These are phyloP conservation scores for Chrosomus eos DNA, from an alignment of 2,797 vertebrate genomes.

Conservation along the genomic window DNA sequence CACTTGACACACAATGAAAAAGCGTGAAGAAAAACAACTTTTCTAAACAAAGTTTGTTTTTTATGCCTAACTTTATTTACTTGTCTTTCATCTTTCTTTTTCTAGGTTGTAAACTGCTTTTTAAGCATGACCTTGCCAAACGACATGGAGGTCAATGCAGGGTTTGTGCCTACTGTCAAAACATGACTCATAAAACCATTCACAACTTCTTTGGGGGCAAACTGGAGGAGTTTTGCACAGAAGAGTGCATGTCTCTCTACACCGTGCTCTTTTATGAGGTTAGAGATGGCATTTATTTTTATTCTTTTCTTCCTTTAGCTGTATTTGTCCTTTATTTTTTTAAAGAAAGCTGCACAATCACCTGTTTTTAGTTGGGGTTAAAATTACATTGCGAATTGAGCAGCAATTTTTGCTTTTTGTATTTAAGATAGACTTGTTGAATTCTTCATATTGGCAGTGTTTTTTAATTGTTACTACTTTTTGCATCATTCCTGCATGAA, in stretches of 20 bases:
- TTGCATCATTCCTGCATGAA: neutral
- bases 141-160: conserved; percentile 85
- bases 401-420: neutral
- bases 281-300: neutral
- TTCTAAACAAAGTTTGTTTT: too few species aligned
- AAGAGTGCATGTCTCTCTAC: conserved; percentile 96
- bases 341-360: neutral
- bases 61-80: neutral
- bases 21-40: neutral
- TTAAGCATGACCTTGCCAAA: conserved; percentile 85
- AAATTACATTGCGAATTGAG: neutral
- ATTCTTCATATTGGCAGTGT: neutral
- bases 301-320: neutral
- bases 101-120: conserved; percentile 90
- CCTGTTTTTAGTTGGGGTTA: neutral
- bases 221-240: conserved; percentile 92
- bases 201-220: conserved; percentile 92
- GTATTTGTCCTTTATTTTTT: neutral
- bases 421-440: too few species aligned
- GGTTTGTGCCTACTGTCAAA: conserved; percentile 91
- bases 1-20: too few species aligned
- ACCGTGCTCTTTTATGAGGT: conserved; percentile 92
- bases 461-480: neutral
- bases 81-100: neutral
- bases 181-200: conserved; percentile 85